These are phyloP conservation scores for Holocentrus rufus DNA, from an alignment of 2,797 vertebrate species.

Conservation along the genomic window DNA sequence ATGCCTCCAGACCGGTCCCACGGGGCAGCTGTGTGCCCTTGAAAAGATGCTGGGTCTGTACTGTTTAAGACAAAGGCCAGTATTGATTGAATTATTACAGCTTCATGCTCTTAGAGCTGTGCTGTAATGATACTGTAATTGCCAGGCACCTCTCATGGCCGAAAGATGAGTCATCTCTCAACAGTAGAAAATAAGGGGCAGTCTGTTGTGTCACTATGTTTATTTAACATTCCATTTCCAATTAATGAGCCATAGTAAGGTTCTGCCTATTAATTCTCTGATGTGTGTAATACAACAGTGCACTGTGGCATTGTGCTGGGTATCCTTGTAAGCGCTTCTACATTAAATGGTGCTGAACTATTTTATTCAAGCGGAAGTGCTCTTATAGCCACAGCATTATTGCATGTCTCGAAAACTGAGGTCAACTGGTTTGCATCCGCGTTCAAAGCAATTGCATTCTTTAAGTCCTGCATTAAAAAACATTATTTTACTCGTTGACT, in stretches of 20 bases:
- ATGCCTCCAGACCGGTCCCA: conserved; percentile 36
- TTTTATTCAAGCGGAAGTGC: conserved; percentile 32
- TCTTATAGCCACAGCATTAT: conserved; percentile 15
- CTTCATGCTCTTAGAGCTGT: conserved; percentile 20
- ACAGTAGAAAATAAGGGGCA: conserved; percentile 26
- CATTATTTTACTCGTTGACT: too few relatives aligned
- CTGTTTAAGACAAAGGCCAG: conserved; percentile 61
- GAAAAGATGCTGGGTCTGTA: conserved; percentile 62
- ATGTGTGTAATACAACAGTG: conserved; percentile 11
- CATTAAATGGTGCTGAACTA: conserved; percentile 50
- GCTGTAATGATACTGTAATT: conserved; percentile 54
- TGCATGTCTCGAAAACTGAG: conserved; percentile 22
- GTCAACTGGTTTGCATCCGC: background rate
- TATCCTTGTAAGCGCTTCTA: conserved; percentile 29
- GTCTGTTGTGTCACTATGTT: conserved; percentile 39
- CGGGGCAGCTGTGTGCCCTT: conserved; percentile 44
- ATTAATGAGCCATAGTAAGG: conserved; percentile 44
- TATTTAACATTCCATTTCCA: conserved; percentile 61
- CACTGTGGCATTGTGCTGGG: background rate
- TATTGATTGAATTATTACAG: conserved; percentile 64
- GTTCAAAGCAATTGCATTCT: too few relatives aligned
- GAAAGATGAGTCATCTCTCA: conserved; percentile 53
- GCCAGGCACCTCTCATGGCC: conserved; percentile 42
- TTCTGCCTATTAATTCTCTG: conserved; percentile 29
- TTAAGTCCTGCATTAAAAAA: too few relatives aligned